Conservation (phyloP, 1,140 invertebrate species). For the Drosophila bocqueti region DNA sequence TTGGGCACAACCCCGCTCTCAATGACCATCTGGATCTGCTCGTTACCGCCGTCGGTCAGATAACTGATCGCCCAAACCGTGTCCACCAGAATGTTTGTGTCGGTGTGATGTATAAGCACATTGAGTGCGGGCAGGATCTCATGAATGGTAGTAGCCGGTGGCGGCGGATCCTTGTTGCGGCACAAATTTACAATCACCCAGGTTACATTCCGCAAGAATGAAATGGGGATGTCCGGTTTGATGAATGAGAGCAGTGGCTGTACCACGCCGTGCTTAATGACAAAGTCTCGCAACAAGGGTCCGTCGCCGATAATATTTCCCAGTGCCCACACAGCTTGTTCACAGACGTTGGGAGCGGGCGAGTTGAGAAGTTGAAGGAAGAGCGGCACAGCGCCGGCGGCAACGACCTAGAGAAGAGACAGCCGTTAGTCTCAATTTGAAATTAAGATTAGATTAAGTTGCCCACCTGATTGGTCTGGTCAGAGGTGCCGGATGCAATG, state of each 20-base stretch:
- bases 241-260: conserved; percentile 95
- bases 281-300: conserved; percentile 94
- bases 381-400: conserved; percentile 96
- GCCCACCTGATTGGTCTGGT: conserved; percentile 92
- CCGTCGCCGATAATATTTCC: conserved; percentile 98
- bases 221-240: conserved; percentile 96
- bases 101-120: conserved; percentile 96
- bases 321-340: conserved; percentile 99
- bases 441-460: background rate
- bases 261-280: conserved; percentile 95
- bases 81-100: conserved; percentile 99
- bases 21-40: conserved; percentile 99
- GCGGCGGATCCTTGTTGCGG: conserved; percentile 97
- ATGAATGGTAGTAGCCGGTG: conserved; percentile 93
- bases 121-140: conserved; percentile 98
- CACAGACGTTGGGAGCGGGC: conserved; percentile 98
- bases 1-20: conserved; percentile 97
- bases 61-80: conserved; percentile 99
- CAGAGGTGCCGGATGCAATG: conserved; percentile 98
- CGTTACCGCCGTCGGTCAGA: conserved; percentile 98
- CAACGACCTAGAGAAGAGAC: conserved; percentile 90
- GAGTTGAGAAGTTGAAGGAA: conserved; percentile 97
- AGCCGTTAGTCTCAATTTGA: background rate
- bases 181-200: conserved; percentile 99
- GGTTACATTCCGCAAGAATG: conserved; percentile 97